These are phyloP conservation scores for Lithobius niger DNA, from an alignment of 1,140 invertebrate species.

Conservation along the genomic window DNA sequence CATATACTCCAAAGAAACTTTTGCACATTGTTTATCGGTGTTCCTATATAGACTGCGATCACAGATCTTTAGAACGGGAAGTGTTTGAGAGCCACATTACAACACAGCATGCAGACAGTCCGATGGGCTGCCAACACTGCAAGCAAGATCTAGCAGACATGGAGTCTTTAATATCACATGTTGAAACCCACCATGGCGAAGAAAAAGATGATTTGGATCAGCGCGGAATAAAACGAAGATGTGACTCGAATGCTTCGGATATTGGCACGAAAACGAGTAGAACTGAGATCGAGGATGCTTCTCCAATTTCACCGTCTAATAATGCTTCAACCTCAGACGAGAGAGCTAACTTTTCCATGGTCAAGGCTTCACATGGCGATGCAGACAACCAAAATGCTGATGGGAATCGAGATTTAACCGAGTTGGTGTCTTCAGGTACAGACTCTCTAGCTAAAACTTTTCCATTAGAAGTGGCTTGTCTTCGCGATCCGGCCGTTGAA, in stretches of 20 bases:
- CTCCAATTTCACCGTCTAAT: no score
- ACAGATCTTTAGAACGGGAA: conserved; percentile 4
- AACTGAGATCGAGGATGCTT: no score
- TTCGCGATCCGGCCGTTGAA: background rate
- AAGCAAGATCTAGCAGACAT: no score
- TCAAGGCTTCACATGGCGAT: no score
- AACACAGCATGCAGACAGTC: background rate
- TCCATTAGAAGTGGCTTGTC: background rate
- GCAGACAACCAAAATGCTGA: no score
- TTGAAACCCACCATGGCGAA: background rate
- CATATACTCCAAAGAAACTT: no score
- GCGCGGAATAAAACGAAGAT: background rate
- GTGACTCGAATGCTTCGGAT: no score
- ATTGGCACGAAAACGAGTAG: no score
- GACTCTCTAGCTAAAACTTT: background rate
- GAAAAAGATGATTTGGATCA: background rate
- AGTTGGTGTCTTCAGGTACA: no score
- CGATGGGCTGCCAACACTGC: background rate
- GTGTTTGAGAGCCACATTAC: background rate
- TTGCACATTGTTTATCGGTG: conserved; percentile 1
- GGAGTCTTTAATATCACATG: background rate
- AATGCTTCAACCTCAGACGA: no score
- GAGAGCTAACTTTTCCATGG: no score
- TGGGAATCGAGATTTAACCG: no score
- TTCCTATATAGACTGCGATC: background rate